Conservation (phyloP, 2,797 vertebrate species). For the Margarornis squamiger region DNA sequence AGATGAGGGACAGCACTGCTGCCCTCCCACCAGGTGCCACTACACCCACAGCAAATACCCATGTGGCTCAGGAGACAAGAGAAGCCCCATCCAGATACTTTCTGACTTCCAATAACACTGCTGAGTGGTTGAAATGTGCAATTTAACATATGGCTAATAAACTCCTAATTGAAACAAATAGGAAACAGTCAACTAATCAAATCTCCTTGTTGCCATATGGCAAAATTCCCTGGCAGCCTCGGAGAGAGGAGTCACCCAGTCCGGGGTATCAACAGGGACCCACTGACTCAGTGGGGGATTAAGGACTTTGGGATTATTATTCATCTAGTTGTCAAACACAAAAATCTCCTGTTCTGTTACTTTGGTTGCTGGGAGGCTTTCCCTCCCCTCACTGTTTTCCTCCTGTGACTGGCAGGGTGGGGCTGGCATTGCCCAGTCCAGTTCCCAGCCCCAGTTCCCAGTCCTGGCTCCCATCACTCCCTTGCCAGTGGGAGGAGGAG, state of each 20-base stretch:
- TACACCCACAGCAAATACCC: not conserved
- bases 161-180: conserved; percentile 64
- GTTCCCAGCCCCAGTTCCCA: not conserved
- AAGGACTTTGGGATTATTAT: not conserved
- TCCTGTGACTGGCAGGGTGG: fast-evolving
- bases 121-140: conserved; percentile 37
- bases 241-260: not conserved
- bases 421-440: not conserved
- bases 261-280: not conserved
- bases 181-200: conserved; percentile 62
- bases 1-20: not conserved
- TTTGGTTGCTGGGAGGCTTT: not conserved
- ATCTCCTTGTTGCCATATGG: conserved; percentile 53
- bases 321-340: not conserved
- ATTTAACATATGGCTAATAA: conserved; percentile 64
- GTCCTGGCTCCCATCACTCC: not conserved
- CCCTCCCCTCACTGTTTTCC: fast-evolving
- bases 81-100: not conserved
- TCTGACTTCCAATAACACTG: not conserved
- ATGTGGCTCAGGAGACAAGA: not conserved
- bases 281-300: conserved; percentile 5
- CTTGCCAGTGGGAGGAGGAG: not conserved
- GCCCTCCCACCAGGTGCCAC: not conserved
- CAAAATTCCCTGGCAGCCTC: conserved; percentile 54
- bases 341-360: not conserved